Percentiles rank a stretch among this genome's conserved stretches.
Conservation (phyloP, 2,797 vertebrate genomes). For the Diglossa cyanea region DNA sequence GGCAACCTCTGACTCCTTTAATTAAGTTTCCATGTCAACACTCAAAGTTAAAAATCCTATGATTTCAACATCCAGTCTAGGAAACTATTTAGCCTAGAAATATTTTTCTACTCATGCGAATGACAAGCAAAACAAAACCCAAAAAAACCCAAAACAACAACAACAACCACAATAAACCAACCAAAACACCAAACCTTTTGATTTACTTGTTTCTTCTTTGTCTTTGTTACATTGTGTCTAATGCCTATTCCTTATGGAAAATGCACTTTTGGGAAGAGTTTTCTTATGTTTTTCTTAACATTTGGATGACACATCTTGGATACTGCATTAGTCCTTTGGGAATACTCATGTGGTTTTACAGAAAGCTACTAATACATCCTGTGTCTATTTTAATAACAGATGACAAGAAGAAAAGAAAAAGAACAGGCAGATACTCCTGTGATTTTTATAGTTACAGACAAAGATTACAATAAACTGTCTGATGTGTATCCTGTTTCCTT, state of each 20-base stretch:
- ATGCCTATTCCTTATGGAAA: not conserved
- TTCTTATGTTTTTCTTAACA: not conserved
- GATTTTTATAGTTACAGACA: not conserved
- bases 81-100: not conserved
- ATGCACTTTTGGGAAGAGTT: not conserved
- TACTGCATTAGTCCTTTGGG: not conserved
- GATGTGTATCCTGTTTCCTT: not conserved
- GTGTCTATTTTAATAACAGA: not conserved
- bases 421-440: not conserved
- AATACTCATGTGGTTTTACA: not conserved
- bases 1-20: not conserved
- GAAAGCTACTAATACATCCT: not conserved
- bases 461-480: not conserved
- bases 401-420: not conserved
- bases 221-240: not conserved
- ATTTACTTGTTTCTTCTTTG: not conserved
- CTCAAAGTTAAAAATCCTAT: not conserved
- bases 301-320: not conserved
- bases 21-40: not conserved
- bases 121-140: not conserved
- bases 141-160: fast-evolving
- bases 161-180: not conserved
- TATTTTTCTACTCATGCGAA: not conserved
- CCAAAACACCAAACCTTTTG: not conserved
- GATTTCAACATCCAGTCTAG: not conserved